Evolutionary conservation across 2,797 vertebrate genomes (phyloP), one percentile per base, ranked within the genome.

Genomic region (Cyprinella venusta): DNA sequence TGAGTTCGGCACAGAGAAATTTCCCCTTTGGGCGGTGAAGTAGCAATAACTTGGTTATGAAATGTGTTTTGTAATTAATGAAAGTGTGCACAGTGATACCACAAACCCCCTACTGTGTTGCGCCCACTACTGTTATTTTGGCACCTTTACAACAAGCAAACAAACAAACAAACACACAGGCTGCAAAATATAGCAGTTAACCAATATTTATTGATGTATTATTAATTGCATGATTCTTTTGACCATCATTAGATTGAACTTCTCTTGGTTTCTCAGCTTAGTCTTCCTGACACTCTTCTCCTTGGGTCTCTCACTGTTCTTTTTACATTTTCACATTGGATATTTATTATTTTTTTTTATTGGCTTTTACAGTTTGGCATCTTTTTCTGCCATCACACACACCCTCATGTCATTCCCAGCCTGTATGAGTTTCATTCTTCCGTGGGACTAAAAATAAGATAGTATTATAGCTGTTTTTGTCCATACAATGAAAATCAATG

Each of bases 11-110:
- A 24, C 36, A 1, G 54, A 63, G 38, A 63, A 63, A 72, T 72
- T 36, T 63, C 19, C 68, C 68, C 40, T 61, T 72, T 54, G 70
- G 61, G 71, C 7, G 69, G 61, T 45, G 42, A 74, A 64, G 68
- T 63, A 81, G 21, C 59, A 81, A 81, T 81, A 81, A 81, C 56
- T 64, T 81, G 69, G 56, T 81, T 74, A 74, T 81, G 69, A 81
- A 81, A 74, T 81, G 56, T 74, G 69, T 50, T 81, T 72, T 64
- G 13, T 81, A 74, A 81, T 81, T 64, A 81, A 74, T 74, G 56
- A 74, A 81, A 81, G 52, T 30, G 38, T 24, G 54, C 38, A 12
- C 68, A 45, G 68, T 63, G 68, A 64, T 67, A 30, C 71, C 67
- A 71, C 76, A 68, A 65, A 40, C 76, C 69, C 77, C 65, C 71